Evolutionary conservation across 2,888 invertebrate genomes (phyloP).

Genomic region (Lypha dubia): DNA sequence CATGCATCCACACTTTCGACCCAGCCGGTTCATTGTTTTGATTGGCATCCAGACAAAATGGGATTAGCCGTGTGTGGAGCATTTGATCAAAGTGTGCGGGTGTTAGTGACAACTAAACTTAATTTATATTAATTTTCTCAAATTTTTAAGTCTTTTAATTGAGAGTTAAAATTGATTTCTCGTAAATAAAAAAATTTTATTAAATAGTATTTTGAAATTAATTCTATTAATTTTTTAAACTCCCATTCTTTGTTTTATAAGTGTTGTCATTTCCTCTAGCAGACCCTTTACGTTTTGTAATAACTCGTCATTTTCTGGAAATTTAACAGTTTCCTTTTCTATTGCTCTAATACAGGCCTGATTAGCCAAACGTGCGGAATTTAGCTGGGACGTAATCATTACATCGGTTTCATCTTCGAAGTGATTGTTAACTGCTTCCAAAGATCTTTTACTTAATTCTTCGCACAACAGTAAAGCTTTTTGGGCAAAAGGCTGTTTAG

Average conservation of each 20-base stretch:
- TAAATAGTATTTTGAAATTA: conserved; percentile 12
- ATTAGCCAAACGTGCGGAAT: conserved; percentile 85
- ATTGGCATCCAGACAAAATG: conserved; percentile 95
- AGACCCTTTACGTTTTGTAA: conserved; percentile 83
- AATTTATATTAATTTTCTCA: conserved; percentile 84
- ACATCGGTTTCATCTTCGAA: conserved; percentile 84
- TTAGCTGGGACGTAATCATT: conserved; percentile 85
- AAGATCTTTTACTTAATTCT: conserved; percentile 85
- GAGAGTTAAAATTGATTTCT: not conserved
- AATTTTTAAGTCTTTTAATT: not conserved
- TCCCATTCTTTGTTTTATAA: conserved; percentile 77
- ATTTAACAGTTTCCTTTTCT: conserved; percentile 83
- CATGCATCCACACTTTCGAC: conserved; percentile 92
- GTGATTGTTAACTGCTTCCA: conserved; percentile 84
- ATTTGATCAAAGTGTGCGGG: conserved; percentile 95
- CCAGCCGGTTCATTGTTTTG: conserved; percentile 94
- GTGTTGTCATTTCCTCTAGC: conserved; percentile 73
- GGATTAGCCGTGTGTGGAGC: conserved; percentile 95
- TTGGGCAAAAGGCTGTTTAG: conserved; percentile 85
- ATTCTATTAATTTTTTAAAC: conserved; percentile 36
- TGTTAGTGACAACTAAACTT: conserved; percentile 94
- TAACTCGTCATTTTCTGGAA: conserved; percentile 83
- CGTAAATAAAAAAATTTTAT: not conserved
- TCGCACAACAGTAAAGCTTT: conserved; percentile 86
- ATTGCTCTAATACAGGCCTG: conserved; percentile 85